Conservation (phyloP, 2,113 vertebrate genomes). For the Eurystomus gularis region DNA sequence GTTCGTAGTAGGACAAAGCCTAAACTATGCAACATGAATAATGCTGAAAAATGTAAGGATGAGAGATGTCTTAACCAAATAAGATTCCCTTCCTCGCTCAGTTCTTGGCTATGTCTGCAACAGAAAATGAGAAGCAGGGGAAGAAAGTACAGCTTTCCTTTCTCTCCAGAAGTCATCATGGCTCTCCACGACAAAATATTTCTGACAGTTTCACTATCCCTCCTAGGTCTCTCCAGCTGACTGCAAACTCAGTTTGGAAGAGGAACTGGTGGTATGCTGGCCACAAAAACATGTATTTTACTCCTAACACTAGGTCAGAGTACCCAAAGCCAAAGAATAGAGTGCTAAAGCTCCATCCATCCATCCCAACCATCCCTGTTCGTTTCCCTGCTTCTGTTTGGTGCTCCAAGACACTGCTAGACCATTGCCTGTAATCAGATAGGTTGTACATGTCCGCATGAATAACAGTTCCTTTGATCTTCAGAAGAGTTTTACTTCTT, state of each 20-base stretch:
- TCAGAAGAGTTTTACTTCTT: slow-evolving; percentile 29
- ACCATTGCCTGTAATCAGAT: background rate
- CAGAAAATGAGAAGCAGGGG: background rate
- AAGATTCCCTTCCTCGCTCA: too few species aligned
- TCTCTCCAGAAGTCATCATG: background rate
- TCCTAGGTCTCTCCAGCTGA: background rate
- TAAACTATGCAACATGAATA: background rate
- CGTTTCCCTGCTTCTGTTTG: background rate
- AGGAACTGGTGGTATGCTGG: background rate
- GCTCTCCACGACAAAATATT: background rate
- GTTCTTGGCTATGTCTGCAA: background rate
- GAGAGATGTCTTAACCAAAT: background rate
- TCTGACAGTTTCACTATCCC: background rate
- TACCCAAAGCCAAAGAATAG: background rate
- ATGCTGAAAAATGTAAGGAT: background rate
- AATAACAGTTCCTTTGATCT: slow-evolving; percentile 41
- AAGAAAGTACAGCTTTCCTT: background rate
- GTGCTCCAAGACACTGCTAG: background rate
- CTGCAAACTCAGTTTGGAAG: background rate
- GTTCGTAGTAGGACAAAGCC: background rate
- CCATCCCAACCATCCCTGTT: background rate
- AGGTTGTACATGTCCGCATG: background rate
- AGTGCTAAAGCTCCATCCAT: background rate
- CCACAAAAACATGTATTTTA: rapidly evolving
- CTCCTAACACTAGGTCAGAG: background rate